phyloP scores from a whole-genome alignment of 1,140 invertebrate species.

The Caenorhabditis tropicalis region DNA sequence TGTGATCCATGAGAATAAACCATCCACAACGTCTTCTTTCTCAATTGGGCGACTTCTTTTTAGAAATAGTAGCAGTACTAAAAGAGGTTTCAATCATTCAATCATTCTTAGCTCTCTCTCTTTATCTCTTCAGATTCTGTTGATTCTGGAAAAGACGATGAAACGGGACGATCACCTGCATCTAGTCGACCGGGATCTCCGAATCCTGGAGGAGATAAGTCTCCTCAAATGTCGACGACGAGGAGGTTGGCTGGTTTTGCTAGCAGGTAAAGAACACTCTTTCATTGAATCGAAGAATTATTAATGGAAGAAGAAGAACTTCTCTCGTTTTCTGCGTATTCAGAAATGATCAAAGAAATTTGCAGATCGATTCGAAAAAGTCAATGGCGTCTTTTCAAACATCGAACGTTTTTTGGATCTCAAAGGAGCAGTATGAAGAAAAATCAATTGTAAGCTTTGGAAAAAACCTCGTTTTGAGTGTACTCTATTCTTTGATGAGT shows the following conservation, averaged over 20 bases:
- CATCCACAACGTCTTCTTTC: background rate
- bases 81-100: too few relatives aligned
- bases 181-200: conserved; percentile 19
- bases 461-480: background rate
- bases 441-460: conserved; percentile 46
- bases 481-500: background rate
- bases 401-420: conserved; percentile 50
- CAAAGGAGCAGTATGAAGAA: conserved; percentile 45
- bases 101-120: background rate
- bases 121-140: conserved; percentile 9
- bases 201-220: conserved; percentile 18
- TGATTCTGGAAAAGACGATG: conserved; percentile 23
- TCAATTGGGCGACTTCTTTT: conserved; percentile 26
- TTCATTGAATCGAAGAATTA: background rate
- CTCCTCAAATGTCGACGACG: conserved; percentile 8
- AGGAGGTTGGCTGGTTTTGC: conserved; percentile 1
- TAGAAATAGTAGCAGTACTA: conserved; percentile 3
- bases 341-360: too few relatives aligned
- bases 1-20: background rate
- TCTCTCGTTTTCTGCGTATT: background rate
- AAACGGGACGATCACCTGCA: conserved; percentile 10
- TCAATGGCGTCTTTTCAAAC: conserved; percentile 52
- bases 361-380: conserved; percentile 52
- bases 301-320: background rate
- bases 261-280: background rate